Evolutionary conservation across 1,140 invertebrate species (phyloP).

Genomic region (Drosophila arizonae): DNA sequence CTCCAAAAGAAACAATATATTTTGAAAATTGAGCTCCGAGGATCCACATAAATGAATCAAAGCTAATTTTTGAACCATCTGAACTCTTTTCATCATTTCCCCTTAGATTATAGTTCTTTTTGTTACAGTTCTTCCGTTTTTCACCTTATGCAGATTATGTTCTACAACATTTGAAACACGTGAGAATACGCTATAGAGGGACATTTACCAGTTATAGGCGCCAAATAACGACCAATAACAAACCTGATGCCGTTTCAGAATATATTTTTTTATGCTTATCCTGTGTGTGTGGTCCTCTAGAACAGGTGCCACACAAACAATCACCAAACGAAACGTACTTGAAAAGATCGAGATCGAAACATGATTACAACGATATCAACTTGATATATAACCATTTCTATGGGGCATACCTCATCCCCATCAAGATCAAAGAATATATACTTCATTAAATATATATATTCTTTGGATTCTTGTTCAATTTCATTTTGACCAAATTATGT

Average conservation of each 20-base stretch:
- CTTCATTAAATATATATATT: neutral
- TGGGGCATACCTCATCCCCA: conserved; percentile 28
- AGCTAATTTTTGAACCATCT: neutral
- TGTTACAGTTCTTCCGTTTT: neutral
- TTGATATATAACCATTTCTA: conserved; percentile 25
- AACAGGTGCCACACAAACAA: conserved; percentile 33
- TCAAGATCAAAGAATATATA: conserved; percentile 27
- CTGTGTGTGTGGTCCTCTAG: conserved; percentile 26
- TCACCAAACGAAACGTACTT: conserved; percentile 58
- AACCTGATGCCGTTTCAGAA: conserved; percentile 47
- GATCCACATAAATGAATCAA: neutral
- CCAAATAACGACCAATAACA: conserved; percentile 51
- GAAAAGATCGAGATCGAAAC: conserved; percentile 67
- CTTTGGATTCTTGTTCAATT: neutral
- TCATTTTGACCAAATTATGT: conserved; percentile 2
- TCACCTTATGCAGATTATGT: too few relatives aligned
- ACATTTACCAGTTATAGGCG: conserved; percentile 39
- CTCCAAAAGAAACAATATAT: neutral
- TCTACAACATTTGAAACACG: neutral
- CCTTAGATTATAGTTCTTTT: neutral
- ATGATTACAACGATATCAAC: conserved; percentile 56
- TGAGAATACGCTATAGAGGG: neutral
- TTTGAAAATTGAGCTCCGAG: neutral
- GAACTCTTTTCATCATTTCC: neutral
- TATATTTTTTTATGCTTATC: neutral